These are phyloP conservation scores for Diaprepes abbreviatus DNA, from an alignment of 2,888 invertebrate species.

Conservation along the genomic window DNA sequence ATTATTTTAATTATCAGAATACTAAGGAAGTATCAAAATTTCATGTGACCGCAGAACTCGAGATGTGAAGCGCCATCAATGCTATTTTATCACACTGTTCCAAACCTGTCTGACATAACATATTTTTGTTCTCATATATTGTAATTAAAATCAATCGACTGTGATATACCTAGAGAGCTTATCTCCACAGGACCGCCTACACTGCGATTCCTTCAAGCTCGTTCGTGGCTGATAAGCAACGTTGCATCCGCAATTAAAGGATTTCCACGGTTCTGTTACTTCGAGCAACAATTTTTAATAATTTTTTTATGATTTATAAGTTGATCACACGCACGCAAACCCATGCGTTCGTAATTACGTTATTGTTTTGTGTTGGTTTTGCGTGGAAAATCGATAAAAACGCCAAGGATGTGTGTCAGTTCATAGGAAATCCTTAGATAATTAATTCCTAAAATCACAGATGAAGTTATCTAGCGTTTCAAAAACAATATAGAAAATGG, in stretches of 20 bases:
- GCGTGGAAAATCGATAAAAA: slow-evolving; percentile 41
- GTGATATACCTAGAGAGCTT: too few relatives aligned
- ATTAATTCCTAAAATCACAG: slow-evolving; percentile 22
- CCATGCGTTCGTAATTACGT: slow-evolving; percentile 41
- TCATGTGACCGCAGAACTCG: too few relatives aligned
- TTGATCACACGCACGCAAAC: slow-evolving; percentile 38
- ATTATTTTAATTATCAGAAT: too few relatives aligned
- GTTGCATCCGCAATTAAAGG: slow-evolving; percentile 42
- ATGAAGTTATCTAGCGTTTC: slow-evolving; percentile 15
- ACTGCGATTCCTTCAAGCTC: neutral
- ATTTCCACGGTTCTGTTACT: slow-evolving; percentile 40
- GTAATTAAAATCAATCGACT: too few relatives aligned
- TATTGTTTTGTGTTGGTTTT: slow-evolving; percentile 39
- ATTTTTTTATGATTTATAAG: slow-evolving; percentile 40
- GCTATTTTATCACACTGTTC: too few relatives aligned
- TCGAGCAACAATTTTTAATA: slow-evolving; percentile 9
- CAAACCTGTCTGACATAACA: too few relatives aligned
- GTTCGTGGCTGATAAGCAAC: slow-evolving; percentile 31
- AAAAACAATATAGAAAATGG: slow-evolving; percentile 20
- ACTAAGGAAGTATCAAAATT: too few relatives aligned
- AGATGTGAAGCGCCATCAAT: too few relatives aligned
- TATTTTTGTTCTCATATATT: too few relatives aligned
- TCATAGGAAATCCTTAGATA: slow-evolving; percentile 24
- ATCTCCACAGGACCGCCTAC: too few relatives aligned
- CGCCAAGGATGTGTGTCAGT: slow-evolving; percentile 33